A percentile compares a stretch with the other conserved stretches of the same genome.
Conservation (phyloP, 2,888 invertebrate genomes). For the Acleris holmiana region DNA sequence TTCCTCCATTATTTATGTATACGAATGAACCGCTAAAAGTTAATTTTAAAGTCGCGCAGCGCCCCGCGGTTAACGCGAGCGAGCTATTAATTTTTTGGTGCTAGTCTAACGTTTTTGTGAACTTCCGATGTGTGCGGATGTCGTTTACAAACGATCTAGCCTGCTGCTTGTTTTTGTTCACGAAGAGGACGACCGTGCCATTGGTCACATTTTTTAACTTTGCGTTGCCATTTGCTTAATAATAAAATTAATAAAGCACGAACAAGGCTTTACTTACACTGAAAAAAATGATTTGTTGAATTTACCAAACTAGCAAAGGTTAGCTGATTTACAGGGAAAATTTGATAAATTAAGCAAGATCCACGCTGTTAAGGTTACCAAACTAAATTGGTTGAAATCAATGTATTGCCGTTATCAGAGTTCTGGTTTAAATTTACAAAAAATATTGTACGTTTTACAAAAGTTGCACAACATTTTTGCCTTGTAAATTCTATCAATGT, state of each 20-base stretch:
- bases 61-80: constrained; percentile 71
- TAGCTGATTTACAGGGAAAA: too few species aligned
- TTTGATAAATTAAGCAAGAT: too few species aligned
- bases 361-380: too few species aligned
- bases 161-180: constrained; percentile 27
- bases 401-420: too few species aligned
- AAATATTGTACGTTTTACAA: too few species aligned
- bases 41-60: constrained; percentile 82
- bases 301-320: too few species aligned
- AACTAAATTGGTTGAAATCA: too few species aligned
- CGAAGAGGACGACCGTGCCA: background rate
- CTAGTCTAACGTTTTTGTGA: constrained; percentile 54
- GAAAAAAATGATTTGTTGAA: too few species aligned
- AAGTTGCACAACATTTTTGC: too few species aligned
- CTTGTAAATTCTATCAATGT: too few species aligned
- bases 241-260: background rate
- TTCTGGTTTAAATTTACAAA: too few species aligned
- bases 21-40: constrained; percentile 83
- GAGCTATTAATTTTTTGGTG: constrained; percentile 67
- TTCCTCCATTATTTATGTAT: constrained; percentile 84
- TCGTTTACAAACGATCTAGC: constrained; percentile 44
- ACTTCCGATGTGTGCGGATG: constrained; percentile 63
- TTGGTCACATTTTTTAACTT: background rate
- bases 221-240: background rate
- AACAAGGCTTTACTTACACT: background rate